Evolutionary conservation across 2,888 invertebrate species (phyloP), one percentile per base, ranked within the genome.

Genomic region (Sphaerophoria taeniata): DNA sequence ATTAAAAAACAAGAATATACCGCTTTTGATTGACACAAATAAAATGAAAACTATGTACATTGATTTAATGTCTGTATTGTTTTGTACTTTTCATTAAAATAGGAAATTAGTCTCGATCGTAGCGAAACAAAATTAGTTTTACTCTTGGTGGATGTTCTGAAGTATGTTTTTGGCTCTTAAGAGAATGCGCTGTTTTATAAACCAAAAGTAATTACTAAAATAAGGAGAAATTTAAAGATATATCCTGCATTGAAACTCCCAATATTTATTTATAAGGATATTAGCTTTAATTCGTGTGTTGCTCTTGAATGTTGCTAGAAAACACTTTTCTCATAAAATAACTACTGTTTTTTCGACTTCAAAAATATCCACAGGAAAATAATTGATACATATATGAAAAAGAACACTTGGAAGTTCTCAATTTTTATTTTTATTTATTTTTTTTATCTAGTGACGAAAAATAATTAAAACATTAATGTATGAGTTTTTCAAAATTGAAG

Each of bases 71-170:
- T 71, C 43, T 81, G 70, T 65, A 53, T 60, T 36, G 11, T 70
- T 60, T 72, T 65, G 49, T 58, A 45, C 39, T 51, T 14, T 7
- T 9, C 12, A 43, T 3, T 43, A 43, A 43, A 43, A 53, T 47
- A 47, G 55, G 6, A 33, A 60, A 33, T 9, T 36, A 16, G 24
- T 60, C 36, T 58, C 11, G 36, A 56, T 9, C 14, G 14, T 14
- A 58, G 3, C 31, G 12, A 33, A n/a, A 55, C 12, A 34, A 34
- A 36, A 16, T 36, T 63, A 70, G 43, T 75, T 58, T 63, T 73
- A 58, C 45, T 73, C 77, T 43, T 69, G 72, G 77, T 82, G 72
- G 55, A 72, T 82, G 76, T 67, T 76, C 45, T 81, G 36, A 65
- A 76, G 72, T 81, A 71, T 71, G 33, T 70, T 24, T 24, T 14